A percentile compares a stretch with the other conserved stretches of the same genome.
Conservation (phyloP, 2,113 vertebrate species). For the Coturnix japonica region DNA sequence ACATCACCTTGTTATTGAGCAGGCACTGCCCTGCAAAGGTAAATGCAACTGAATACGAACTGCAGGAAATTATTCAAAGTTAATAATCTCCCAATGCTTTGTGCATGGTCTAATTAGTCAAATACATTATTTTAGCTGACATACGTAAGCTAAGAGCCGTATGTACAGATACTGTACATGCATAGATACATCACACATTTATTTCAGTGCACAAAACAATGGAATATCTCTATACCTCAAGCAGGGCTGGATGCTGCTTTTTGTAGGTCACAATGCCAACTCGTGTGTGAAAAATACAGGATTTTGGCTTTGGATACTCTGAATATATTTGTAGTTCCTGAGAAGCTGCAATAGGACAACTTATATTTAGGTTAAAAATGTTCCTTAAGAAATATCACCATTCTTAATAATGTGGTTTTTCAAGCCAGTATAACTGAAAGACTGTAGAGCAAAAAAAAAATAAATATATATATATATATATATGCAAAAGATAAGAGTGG, state of each 20-base stretch:
- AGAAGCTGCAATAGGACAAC: conserved; percentile 17
- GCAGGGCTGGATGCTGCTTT: background rate
- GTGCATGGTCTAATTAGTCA: background rate
- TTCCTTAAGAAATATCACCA: background rate
- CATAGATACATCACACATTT: background rate
- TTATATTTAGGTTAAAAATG: background rate
- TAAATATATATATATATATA: no score
- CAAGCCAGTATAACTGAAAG: background rate
- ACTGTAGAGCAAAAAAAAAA: background rate
- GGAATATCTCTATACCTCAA: background rate
- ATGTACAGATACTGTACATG: background rate
- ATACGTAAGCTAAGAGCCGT: background rate
- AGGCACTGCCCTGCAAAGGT: conserved; percentile 5
- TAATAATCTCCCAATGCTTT: background rate
- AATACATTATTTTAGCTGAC: background rate
- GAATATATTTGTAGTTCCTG: background rate
- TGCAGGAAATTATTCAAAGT: background rate
- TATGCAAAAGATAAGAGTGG: background rate
- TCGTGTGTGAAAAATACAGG: conserved; percentile 16
- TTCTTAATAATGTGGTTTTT: conserved; percentile 7
- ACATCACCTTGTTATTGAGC: background rate
- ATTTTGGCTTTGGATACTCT: background rate
- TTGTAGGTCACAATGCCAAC: background rate
- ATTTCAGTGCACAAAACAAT: background rate
- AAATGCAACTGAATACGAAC: background rate